Percentiles rank a stretch among this genome's conserved stretches.
These are phyloP conservation scores for Eristalis intricaria DNA, from an alignment of 2,888 invertebrate genomes.

Conservation along the genomic window DNA sequence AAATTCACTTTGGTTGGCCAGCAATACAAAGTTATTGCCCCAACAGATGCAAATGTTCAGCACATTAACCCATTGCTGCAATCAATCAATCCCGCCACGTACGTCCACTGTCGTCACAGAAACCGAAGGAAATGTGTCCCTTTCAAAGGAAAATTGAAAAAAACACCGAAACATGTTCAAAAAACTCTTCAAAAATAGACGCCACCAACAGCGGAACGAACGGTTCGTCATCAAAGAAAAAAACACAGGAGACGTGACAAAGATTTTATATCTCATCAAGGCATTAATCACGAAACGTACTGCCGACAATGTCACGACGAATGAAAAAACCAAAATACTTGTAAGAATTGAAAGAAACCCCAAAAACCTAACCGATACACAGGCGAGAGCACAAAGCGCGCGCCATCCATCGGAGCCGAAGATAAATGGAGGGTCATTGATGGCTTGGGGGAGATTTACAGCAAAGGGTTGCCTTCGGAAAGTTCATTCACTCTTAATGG, in stretches of 20 bases:
- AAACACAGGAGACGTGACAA: constrained; percentile 52
- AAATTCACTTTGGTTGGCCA: background rate
- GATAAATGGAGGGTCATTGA: constrained; percentile 56
- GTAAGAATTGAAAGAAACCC: constrained; percentile 9
- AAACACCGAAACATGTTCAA: background rate
- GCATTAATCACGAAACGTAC: constrained; percentile 65
- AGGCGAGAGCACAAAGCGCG: constrained; percentile 37
- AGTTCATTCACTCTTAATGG: constrained; percentile 50
- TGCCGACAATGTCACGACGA: constrained; percentile 21
- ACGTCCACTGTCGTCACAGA: background rate
- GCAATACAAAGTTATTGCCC: constrained; percentile 14
- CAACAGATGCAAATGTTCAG: constrained; percentile 47
- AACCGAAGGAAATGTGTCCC: background rate
- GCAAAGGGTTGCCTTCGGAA: constrained; percentile 50
- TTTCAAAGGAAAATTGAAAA: constrained; percentile 1
- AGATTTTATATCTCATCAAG: constrained; percentile 60
- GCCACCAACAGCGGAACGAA: constrained; percentile 17
- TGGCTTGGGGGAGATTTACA: constrained; percentile 38
- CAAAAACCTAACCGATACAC: constrained; percentile 29
- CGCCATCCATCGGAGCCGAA: constrained; percentile 33
- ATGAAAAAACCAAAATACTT: constrained; percentile 5
- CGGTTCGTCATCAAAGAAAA: constrained; percentile 61
- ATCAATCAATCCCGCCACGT: constrained; percentile 43
- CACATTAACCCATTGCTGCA: constrained; percentile 45
- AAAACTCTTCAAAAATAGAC: constrained; percentile 43